Conservation (phyloP, 2,113 vertebrate species). For the Acinonyx jubatus region DNA sequence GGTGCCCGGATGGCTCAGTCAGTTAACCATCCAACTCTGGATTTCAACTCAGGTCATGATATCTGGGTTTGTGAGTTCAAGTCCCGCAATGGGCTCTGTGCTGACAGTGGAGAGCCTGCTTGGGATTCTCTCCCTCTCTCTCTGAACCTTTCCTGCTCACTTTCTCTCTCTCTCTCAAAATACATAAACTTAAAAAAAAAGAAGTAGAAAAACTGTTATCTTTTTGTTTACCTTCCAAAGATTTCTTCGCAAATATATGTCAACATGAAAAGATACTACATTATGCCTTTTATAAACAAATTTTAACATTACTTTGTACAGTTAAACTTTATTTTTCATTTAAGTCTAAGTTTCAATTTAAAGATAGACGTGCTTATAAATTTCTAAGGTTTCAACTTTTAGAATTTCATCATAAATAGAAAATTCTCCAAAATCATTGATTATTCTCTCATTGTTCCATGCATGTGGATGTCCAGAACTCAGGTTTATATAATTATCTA, state of each 20-base stretch:
- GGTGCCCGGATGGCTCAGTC: no score
- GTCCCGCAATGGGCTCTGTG: no score
- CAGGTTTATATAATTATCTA: neutral
- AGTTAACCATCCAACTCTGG: no score
- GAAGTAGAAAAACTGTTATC: neutral
- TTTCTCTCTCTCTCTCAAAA: no score
- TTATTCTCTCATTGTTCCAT: neutral
- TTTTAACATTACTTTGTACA: neutral
- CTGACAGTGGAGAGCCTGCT: no score
- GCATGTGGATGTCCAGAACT: neutral
- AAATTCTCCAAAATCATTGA: neutral
- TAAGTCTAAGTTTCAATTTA: neutral
- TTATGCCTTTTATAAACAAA: neutral
- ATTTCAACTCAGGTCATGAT: no score
- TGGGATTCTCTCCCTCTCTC: no score
- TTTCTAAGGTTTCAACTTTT: neutral
- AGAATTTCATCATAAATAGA: neutral
- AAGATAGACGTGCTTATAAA: neutral
- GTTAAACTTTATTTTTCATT: neutral
- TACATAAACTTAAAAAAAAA: neutral
- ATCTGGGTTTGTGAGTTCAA: no score
- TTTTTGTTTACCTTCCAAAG: neutral
- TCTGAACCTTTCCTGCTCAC: no score
- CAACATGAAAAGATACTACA: neutral
- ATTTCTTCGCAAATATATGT: neutral